Evolutionary conservation across 2,888 invertebrate genomes (phyloP), one percentile per base, ranked within the genome.

Genomic region (Acanthococcus lagerstroemiae): DNA sequence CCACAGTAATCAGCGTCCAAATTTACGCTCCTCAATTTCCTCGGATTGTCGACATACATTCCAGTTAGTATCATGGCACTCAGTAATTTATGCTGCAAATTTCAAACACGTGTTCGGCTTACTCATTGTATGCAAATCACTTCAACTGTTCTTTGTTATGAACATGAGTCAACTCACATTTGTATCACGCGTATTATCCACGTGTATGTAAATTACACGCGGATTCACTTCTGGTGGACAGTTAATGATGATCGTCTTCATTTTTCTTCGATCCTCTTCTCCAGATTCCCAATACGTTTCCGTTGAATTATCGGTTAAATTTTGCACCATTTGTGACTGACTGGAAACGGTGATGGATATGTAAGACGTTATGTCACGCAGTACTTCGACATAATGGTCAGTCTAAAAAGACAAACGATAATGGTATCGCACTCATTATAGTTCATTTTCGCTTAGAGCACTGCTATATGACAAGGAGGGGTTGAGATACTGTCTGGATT

Each of bases 261-360:
- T 86, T 76, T 93, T 92, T 76, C 93, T 94, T 67, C 90, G 81
- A 77, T 97, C 96, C 74, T 96, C 96, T 73, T 96, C 96, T 0
- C 95, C 95, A 44, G 95, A 95, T 78, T 97, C 97, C 97, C 97
- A 97, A 78, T 97, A 97, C 0, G 97, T 97, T 76, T 97, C 97
- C 0, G 95, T 95, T 4, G 93, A 93, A 72, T 88, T 89, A 75
- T 97, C 97, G 0, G 87, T 89, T 17, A 97, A 80, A 70, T 94
- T 93, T 2, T 87, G 89, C 3, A 92, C 86, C 92, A 97, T 94
- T 6, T 93, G 95, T 73, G 88, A 91, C 0, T 96, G 82, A 70
- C 95, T 95, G 0, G 95, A 95, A 0, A 93, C 92, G 71, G 87
- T 89, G 55, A 95, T 83, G 71, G 91, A 90, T 27, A 87, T 81